A percentile compares a stretch with the other conserved stretches of the same genome.
These are phyloP conservation scores for Nannoperca australis DNA, from an alignment of 2,797 vertebrate species.

Conservation along the genomic window DNA sequence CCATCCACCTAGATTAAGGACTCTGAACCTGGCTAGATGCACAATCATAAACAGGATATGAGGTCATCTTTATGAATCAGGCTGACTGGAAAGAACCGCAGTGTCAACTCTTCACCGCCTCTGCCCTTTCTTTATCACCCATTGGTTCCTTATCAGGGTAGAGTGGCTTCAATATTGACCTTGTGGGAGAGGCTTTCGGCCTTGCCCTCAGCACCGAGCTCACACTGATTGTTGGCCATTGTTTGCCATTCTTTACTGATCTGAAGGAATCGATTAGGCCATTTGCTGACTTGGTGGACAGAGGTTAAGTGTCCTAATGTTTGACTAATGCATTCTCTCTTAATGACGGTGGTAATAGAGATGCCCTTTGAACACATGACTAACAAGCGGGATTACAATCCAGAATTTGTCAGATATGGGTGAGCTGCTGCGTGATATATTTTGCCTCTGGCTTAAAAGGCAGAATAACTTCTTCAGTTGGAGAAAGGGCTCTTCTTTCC, in stretches of 20 bases:
- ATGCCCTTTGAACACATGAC: slow-evolving; percentile 74
- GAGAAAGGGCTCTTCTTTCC: slow-evolving; percentile 12
- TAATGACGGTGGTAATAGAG: slow-evolving; percentile 63
- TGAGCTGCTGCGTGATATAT: not conserved
- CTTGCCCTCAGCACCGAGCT: slow-evolving; percentile 50
- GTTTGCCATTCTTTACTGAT: slow-evolving; percentile 71
- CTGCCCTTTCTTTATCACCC: slow-evolving; percentile 65
- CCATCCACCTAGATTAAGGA: not conserved
- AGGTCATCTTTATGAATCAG: slow-evolving; percentile 55
- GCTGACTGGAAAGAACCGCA: slow-evolving; percentile 45
- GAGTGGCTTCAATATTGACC: slow-evolving; percentile 77
- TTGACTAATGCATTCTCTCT: slow-evolving; percentile 74
- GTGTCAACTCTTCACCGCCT: slow-evolving; percentile 41
- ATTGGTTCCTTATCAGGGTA: slow-evolving; percentile 70
- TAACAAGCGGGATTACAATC: slow-evolving; percentile 45
- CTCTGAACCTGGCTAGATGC: slow-evolving; percentile 15
- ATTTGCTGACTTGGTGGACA: slow-evolving; percentile 62
- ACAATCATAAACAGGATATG: slow-evolving; percentile 50
- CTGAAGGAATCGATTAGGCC: slow-evolving; percentile 73
- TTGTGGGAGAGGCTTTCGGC: slow-evolving; percentile 73
- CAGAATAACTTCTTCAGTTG: slow-evolving; percentile 18
- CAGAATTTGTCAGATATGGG: slow-evolving; percentile 40
- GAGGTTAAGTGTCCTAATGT: slow-evolving; percentile 80
- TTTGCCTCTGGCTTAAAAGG: slow-evolving; percentile 37
- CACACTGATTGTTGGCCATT: slow-evolving; percentile 61